phyloP scores from a whole-genome alignment of 1,140 invertebrate species.

The Hermetia illucens region DNA sequence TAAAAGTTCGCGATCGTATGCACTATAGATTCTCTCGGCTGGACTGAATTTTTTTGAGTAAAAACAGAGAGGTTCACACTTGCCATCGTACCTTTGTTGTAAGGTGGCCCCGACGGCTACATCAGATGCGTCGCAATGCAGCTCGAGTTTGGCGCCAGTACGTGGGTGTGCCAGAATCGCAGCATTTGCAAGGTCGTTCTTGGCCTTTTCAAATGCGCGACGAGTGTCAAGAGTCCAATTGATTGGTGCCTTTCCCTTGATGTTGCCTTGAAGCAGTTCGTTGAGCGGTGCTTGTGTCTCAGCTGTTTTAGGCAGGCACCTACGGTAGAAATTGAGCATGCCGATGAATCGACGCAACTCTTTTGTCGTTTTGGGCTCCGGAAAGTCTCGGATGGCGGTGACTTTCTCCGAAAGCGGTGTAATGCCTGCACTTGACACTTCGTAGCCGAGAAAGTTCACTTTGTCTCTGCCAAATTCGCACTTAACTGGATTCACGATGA shows the following conservation, averaged over 20 bases:
- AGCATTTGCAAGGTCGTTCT: conserved; percentile 11
- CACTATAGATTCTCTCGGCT: conserved; percentile 16
- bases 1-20: conserved; percentile 17
- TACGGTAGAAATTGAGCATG: conserved; percentile 27
- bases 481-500: too few species aligned
- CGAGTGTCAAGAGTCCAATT: conserved; percentile 3
- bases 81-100: conserved; percentile 6
- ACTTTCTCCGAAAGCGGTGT: not conserved
- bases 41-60: conserved; percentile 1
- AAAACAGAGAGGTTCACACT: not conserved
- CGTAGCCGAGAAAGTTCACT: too few species aligned
- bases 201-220: conserved; percentile 14
- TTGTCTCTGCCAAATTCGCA: too few species aligned
- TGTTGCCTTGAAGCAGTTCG: conserved; percentile 9
- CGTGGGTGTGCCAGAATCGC: conserved; percentile 10
- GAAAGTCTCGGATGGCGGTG: not conserved
- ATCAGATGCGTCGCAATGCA: conserved; percentile 14
- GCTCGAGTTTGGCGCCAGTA: conserved; percentile 1
- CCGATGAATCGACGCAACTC: conserved; percentile 28
- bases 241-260: conserved; percentile 12
- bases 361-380: conserved; percentile 15
- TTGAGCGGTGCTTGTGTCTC: conserved; percentile 11
- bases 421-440: too few species aligned
- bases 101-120: conserved; percentile 13
- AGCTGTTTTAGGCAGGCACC: conserved; percentile 16